Evolutionary conservation across 1,140 invertebrate genomes (phyloP).

Genomic region (Colletes latitarsis): DNA sequence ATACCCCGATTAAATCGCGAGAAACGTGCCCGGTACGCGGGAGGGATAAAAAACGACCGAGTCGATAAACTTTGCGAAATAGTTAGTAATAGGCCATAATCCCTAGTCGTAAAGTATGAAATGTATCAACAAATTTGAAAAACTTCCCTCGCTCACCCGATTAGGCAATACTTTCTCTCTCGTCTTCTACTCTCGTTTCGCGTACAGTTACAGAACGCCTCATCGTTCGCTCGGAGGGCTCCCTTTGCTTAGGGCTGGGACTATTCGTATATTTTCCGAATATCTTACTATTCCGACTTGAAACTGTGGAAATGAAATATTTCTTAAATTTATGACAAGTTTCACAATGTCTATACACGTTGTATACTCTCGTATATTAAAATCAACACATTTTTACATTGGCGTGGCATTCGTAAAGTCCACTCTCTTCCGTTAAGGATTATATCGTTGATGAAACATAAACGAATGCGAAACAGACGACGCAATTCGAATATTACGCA

Average conservation of each 20-base stretch:
- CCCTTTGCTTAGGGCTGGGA: not conserved
- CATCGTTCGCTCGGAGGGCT: constrained; percentile 31
- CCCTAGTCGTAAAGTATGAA: constrained; percentile 75
- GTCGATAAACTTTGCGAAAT: constrained; percentile 75
- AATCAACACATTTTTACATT: too few species aligned
- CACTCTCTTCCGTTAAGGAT: too few species aligned
- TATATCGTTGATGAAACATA: too few species aligned
- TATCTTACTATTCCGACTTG: too few species aligned
- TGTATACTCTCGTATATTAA: too few species aligned
- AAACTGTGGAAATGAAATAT: too few species aligned
- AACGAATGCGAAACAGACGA: too few species aligned
- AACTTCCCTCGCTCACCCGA: constrained; percentile 50
- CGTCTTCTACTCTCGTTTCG: not conserved
- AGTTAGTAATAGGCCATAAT: constrained; percentile 76
- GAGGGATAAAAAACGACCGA: constrained; percentile 62
- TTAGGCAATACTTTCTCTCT: constrained; percentile 61
- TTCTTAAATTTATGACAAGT: too few species aligned
- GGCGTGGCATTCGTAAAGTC: too few species aligned
- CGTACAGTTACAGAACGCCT: constrained; percentile 9
- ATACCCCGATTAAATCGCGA: not conserved
- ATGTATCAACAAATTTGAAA: constrained; percentile 76
- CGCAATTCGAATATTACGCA: too few species aligned
- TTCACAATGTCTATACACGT: too few species aligned
- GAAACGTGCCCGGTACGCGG: not conserved
- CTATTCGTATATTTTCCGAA: too few species aligned